Evolutionary conservation across 2,113 vertebrate genomes (phyloP).

Genomic region (Bambusicola thoracicus): DNA sequence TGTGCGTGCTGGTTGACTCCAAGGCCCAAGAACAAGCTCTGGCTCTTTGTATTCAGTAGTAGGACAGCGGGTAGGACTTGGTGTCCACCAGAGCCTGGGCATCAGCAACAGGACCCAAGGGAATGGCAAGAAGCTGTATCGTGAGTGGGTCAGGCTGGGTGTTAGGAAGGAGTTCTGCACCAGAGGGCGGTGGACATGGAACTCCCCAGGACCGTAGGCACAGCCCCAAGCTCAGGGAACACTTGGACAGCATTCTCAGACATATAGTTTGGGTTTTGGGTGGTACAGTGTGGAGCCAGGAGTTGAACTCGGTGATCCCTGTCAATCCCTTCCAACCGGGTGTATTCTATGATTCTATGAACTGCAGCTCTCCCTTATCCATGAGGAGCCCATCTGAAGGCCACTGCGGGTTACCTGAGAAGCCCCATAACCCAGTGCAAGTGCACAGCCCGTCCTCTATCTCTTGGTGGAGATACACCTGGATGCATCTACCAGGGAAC

Average conservation of each 20-base stretch:
- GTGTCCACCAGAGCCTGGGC: not conserved
- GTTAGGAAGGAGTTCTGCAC: not conserved
- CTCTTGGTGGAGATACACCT: not conserved
- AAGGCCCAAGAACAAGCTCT: not conserved
- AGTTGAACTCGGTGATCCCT: not conserved
- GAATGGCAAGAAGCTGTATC: not conserved
- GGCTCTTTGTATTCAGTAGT: not conserved
- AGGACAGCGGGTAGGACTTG: rapidly evolving
- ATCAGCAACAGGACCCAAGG: not conserved
- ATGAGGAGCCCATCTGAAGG: rapidly evolving
- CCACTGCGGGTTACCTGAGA: not conserved
- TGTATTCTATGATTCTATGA: not conserved
- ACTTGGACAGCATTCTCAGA: not conserved
- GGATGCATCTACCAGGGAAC: not conserved
- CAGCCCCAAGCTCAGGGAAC: not conserved
- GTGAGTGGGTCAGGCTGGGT: not conserved
- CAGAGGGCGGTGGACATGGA: not conserved
- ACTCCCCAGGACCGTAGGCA: not conserved
- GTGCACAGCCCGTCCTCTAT: not conserved
- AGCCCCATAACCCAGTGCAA: rapidly evolving
- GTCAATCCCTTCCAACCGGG: not conserved
- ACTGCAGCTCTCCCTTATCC: not conserved
- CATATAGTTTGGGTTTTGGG: not conserved
- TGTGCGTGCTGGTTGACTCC: not conserved
- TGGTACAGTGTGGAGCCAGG: too few relatives aligned